These are phyloP conservation scores for Nymphicus hollandicus DNA, from an alignment of 2,113 vertebrate species.

Conservation along the genomic window DNA sequence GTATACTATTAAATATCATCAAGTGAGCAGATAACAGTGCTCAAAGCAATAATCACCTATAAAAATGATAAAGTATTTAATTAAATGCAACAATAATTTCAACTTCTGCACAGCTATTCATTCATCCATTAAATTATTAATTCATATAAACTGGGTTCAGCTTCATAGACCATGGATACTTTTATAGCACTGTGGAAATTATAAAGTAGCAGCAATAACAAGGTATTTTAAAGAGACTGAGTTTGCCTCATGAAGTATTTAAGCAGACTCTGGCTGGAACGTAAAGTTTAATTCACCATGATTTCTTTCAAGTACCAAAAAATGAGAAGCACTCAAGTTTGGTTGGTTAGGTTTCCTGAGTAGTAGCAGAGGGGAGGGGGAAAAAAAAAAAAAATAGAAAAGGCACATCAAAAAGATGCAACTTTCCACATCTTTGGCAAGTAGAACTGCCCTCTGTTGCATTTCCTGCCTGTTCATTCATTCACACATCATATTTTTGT, in stretches of 20 bases:
- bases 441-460: background rate
- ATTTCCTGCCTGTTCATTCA: background rate
- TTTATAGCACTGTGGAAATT: background rate
- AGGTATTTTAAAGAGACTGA: background rate
- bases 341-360: background rate
- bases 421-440: background rate
- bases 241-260: background rate
- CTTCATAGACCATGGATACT: background rate
- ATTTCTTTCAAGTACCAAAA: background rate
- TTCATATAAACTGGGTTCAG: background rate
- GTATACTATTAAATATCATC: background rate
- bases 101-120: background rate
- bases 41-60: background rate
- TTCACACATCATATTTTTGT: background rate
- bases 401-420: background rate
- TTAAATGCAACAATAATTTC: background rate
- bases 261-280: background rate
- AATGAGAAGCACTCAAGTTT: background rate
- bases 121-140: background rate
- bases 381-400: accelerated
- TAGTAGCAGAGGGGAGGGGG: background rate
- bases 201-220: background rate
- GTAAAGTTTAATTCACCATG: accelerated
- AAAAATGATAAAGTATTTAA: background rate
- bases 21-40: background rate